These are phyloP conservation scores for Limnephilus auricula DNA, from an alignment of 2,888 invertebrate genomes.

Conservation along the genomic window DNA sequence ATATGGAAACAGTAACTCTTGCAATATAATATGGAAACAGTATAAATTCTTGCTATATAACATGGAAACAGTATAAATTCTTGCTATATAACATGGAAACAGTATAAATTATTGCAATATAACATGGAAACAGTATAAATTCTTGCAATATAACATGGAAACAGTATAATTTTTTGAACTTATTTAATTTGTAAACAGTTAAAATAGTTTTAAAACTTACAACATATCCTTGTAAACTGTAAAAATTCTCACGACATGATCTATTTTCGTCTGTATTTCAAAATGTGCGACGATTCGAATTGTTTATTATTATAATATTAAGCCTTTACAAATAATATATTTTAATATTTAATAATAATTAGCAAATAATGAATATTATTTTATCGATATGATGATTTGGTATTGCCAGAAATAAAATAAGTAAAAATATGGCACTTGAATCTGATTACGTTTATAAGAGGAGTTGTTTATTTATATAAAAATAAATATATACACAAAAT, in stretches of 20 bases:
- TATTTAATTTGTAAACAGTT: no score
- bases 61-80: no score
- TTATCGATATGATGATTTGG: background rate
- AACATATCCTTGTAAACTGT: background rate
- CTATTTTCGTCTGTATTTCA: background rate
- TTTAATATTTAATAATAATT: conserved; percentile 2
- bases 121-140: no score
- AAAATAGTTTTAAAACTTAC: no score
- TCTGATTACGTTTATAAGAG: conserved; percentile 13
- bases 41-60: no score
- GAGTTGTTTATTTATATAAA: conserved; percentile 7
- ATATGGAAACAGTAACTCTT: no score
- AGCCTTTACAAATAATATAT: background rate
- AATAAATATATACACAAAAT: conserved; percentile 21
- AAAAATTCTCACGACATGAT: background rate
- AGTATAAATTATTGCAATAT: no score
- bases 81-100: no score
- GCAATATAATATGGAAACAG: no score
- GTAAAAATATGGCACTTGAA: background rate
- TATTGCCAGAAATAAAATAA: background rate
- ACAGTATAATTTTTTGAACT: no score
- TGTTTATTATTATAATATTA: background rate
- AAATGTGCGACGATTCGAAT: background rate
- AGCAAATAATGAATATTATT: background rate
- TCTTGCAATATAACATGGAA: no score